Base-by-base conservation (phyloP, 1,140 invertebrate species). In the Papilio helenus region DNA sequence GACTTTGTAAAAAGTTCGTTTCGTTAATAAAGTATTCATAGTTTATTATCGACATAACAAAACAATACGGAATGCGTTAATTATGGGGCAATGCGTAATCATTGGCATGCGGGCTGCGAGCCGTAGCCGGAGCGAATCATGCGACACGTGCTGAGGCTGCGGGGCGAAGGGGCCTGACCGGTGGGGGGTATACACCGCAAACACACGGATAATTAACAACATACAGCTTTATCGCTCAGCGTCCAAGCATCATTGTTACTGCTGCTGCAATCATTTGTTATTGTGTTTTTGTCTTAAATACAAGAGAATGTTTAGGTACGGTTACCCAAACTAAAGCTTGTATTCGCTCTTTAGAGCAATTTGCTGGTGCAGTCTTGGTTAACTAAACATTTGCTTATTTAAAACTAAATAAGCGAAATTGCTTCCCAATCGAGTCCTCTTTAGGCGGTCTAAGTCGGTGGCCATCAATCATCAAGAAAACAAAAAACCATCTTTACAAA, bases 1-100 rank as follows among this genome's bases (percentile, higher is more conserved):
- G 34, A 8, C 34, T 39, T 39, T 39, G 8, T 29, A 29, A 29
- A 29, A 39, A 39, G 34, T 39, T 39, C 12, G 0, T 26, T 61
- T 26, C 23, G 23, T 61, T 26, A 61, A 26, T 14, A 61, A 14
- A 61, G 12, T 26, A 26, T 26, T 26, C 23, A 61, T 61, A 26
- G 3, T 61, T 61, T 61, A 55, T 61, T 29, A 61, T 14, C 20
- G 29, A 29, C 9, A 26, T 61, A 23, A 26, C 10, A 61, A 14
- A 23, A 61, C 55, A 61, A 61, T 26, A 61, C 58, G 58, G 58
- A 61, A 61, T 61, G 58, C 58, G 58, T 23, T 61, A 61, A 61
- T 61, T 26, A 23, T 23, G 18, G 2, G 58, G 8, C 58, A 61
- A 61, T 61, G 58, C 58, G 58, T 61, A 61, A 61, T 26, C 58